Conservation (phyloP, 2,888 invertebrate species). For the Callyntrura guangdongensis region DNA sequence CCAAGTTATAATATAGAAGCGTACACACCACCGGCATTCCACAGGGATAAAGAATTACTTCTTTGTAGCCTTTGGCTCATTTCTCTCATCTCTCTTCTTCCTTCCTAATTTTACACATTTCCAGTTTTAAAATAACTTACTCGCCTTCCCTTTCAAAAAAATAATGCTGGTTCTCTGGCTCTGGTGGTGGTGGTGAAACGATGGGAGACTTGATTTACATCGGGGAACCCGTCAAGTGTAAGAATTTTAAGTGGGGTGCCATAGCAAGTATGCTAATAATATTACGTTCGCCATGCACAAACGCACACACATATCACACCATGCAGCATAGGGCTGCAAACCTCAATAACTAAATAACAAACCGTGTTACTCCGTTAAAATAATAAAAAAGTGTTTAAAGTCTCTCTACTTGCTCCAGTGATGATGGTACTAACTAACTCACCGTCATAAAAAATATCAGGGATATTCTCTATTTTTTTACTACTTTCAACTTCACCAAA, state of each 20-base stretch:
- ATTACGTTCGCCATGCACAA: background rate
- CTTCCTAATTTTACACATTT: background rate
- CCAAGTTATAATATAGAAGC: background rate
- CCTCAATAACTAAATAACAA: background rate
- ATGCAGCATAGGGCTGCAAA: background rate
- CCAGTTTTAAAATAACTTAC: background rate
- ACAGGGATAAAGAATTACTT: background rate
- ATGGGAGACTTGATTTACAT: constrained; percentile 10
- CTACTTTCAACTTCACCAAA: background rate
- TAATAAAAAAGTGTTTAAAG: background rate
- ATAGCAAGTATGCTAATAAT: constrained; percentile 49
- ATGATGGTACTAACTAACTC: constrained; percentile 8
- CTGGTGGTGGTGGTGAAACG: background rate
- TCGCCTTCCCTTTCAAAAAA: background rate
- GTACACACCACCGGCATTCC: constrained; percentile 21
- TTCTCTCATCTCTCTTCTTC: background rate
- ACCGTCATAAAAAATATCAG: constrained; percentile 21
- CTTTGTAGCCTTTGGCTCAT: constrained; percentile 47
- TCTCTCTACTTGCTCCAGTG: background rate
- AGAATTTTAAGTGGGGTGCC: constrained; percentile 54
- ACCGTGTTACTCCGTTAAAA: background rate
- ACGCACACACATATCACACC: too few relatives aligned
- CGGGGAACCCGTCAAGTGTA: constrained; percentile 5
- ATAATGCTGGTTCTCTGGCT: background rate
- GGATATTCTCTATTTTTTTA: constrained; percentile 21